Conservation (phyloP, 2,888 invertebrate species). For the Mylabris sibirica region DNA sequence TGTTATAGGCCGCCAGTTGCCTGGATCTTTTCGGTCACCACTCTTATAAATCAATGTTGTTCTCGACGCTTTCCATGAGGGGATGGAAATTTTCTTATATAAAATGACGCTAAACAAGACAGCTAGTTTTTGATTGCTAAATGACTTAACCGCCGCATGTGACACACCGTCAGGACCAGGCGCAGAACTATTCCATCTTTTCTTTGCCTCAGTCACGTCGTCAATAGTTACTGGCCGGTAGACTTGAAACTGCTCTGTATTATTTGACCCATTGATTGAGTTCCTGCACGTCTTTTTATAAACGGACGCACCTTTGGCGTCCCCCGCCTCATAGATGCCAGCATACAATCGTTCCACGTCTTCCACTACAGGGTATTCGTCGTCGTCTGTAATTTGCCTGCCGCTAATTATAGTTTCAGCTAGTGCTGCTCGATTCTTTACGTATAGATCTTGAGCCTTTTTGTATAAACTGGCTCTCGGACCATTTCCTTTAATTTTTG, state of each 20-base stretch:
- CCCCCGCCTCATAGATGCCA: background rate
- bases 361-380: background rate
- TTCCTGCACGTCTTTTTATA: background rate
- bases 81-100: background rate
- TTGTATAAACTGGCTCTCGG: background rate
- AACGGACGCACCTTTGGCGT: background rate
- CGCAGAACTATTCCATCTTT: background rate
- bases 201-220: background rate
- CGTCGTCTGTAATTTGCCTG: background rate
- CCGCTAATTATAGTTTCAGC: background rate
- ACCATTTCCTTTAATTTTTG: background rate
- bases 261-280: background rate
- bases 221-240: background rate
- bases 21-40: slow-evolving; percentile 7
- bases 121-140: background rate
- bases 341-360: background rate
- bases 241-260: background rate
- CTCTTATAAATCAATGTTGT: slow-evolving; percentile 23
- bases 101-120: background rate
- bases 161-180: background rate
- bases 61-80: background rate
- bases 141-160: background rate
- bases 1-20: slow-evolving; percentile 29
- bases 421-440: background rate
- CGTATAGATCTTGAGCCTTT: background rate